phyloP scores from a whole-genome alignment of 1,140 invertebrate genomes.

The Papilio dardanus region DNA sequence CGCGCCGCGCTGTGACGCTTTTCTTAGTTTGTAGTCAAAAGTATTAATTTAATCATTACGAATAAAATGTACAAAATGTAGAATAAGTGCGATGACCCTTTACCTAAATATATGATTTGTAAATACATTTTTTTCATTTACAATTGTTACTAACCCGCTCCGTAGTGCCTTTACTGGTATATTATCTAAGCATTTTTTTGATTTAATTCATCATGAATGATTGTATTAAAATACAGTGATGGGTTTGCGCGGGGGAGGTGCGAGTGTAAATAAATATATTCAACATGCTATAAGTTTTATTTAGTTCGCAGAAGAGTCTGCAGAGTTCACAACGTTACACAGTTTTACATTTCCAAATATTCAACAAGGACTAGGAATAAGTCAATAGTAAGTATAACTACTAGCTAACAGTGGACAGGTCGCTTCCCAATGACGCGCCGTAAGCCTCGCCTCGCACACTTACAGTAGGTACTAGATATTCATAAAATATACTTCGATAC shows the following conservation, averaged over 20 bases:
- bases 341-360: slow-evolving; percentile 77
- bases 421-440: slow-evolving; percentile 45
- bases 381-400: slow-evolving; percentile 77
- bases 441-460: background rate
- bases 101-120: slow-evolving; percentile 56
- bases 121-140: slow-evolving; percentile 26
- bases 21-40: slow-evolving; percentile 43
- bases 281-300: slow-evolving; percentile 79
- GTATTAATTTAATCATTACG: slow-evolving; percentile 67
- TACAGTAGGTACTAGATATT: no score
- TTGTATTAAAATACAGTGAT: no score
- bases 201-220: background rate
- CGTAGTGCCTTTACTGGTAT: background rate
- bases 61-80: slow-evolving; percentile 70
- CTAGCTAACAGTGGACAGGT: slow-evolving; percentile 70
- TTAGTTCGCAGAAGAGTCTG: slow-evolving; percentile 63
- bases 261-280: slow-evolving; percentile 38
- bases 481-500: slow-evolving; percentile 18
- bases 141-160: background rate
- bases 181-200: no score
- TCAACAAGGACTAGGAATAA: slow-evolving; percentile 81
- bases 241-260: no score
- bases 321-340: slow-evolving; percentile 77
- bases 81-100: slow-evolving; percentile 57
- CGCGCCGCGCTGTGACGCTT: no score